Evolutionary conservation across 2,113 vertebrate genomes (phyloP), one percentile per base, ranked within the genome.

Genomic region (Melozone crissalis): DNA sequence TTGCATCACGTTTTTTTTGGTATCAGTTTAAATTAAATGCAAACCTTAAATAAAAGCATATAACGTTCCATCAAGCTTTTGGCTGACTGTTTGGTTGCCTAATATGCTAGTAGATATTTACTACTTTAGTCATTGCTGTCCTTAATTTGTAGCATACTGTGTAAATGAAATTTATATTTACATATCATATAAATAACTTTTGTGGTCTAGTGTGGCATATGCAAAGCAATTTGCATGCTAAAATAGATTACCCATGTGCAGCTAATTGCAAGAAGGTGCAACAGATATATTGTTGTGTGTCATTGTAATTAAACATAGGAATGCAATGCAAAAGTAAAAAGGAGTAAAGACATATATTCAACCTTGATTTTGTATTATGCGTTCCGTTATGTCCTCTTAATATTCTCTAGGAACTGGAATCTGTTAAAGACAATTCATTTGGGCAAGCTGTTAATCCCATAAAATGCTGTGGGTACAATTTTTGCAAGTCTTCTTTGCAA

Each of bases 111-210:
- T 71, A 93, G 72, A 88, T 93, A 92, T 88, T 88, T 90, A 62
- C 67, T 80, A 43, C 46, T 95, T 94, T 84, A 83, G 59, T 88
- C 63, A 74, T 83, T 95, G 85, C 76, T 77, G 67, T 58, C 63
- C 63, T 69, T 96, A 92, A 97, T 94, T 84, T 86, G 46, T 80
- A 95, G 63, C 95, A 95, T 80, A 93, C 88, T 93, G 75, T 93
- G 35, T 88, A 80, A 88, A 58, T 58, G 24, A 21, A 85, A 27
- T 77, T 92, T 94, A 71, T 94, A 73, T 66, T 94, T 93, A 33
- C 21, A 51, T 88, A 62, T 85, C 39, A 30, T 74, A 96, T 84
- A 92, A 95, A 93, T 96, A 94, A 93, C 43, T 94, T 90, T 74
- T 88, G 92, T 67, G 95, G 88, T 93, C 59, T 88, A 84, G 49